phyloP scores from a whole-genome alignment of 2,797 vertebrate species.

The Phalanger gymnotis region DNA sequence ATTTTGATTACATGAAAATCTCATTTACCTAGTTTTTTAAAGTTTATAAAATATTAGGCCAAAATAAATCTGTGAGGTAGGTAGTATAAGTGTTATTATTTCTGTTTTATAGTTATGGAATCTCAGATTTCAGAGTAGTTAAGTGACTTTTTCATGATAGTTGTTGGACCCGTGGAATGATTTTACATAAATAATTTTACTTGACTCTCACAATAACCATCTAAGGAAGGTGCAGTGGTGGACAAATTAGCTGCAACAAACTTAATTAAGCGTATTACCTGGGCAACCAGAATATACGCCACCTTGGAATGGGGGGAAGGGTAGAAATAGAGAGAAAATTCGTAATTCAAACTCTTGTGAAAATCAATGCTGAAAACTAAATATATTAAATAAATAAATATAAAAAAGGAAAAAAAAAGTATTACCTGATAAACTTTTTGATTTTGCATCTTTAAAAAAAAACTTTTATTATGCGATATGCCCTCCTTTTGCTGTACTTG shows the following conservation, averaged over 20 bases:
- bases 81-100: not conserved
- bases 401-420: too few species aligned
- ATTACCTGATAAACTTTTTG: not conserved
- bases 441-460: not conserved
- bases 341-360: too few species aligned
- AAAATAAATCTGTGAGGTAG: not conserved
- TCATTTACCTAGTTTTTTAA: not conserved
- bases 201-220: not conserved
- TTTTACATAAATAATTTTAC: not conserved
- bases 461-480: not conserved
- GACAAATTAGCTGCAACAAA: not conserved
- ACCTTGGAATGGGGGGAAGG: too few species aligned
- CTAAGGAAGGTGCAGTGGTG: not conserved
- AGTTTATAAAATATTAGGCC: not conserved
- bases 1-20: not conserved
- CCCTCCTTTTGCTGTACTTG: not conserved
- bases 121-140: not conserved
- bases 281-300: too few species aligned
- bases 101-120: not conserved
- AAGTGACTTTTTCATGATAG: not conserved
- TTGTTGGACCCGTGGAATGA: not conserved
- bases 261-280: not conserved
- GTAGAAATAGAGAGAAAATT: too few species aligned
- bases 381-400: too few species aligned
- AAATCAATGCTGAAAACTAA: too few species aligned